These are phyloP conservation scores for Sebastes kiyomatsui DNA, from an alignment of 2,797 vertebrate genomes.

Conservation along the genomic window DNA sequence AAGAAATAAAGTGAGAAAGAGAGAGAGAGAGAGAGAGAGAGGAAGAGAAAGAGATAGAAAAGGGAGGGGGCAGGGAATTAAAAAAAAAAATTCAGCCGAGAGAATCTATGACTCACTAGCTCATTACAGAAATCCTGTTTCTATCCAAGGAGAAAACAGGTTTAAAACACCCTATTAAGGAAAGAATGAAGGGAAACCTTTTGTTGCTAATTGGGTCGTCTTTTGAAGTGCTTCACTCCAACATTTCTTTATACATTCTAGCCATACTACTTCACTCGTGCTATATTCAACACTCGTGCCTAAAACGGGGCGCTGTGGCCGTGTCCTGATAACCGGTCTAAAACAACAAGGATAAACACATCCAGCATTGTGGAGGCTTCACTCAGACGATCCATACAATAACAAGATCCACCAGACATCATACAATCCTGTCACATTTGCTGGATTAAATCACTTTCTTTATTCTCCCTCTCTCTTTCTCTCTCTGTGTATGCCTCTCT, in stretches of 20 bases:
- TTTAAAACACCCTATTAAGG: conserved; percentile 68
- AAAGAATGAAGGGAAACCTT: conserved; percentile 61
- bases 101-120: conserved; percentile 70
- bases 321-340: conserved; percentile 9
- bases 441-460: conserved; percentile 66
- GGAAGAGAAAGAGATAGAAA: neutral
- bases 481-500: conserved; percentile 21
- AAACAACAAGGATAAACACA: conserved; percentile 42
- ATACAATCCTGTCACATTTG: conserved; percentile 63
- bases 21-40: neutral
- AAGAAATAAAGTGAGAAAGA: conserved; percentile 42
- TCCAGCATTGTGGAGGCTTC: conserved; percentile 15
- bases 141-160: conserved; percentile 67
- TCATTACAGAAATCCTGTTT: conserved; percentile 77
- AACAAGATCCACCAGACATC: conserved; percentile 53
- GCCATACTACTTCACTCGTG: conserved; percentile 31
- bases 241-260: conserved; percentile 43
- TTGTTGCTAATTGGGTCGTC: conserved; percentile 68
- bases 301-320: neutral
- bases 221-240: conserved; percentile 57
- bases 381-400: conserved; percentile 48
- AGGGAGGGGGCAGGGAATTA: conserved; percentile 32
- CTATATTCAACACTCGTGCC: conserved; percentile 18
- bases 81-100: conserved; percentile 52
- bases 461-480: conserved; percentile 49